Percentiles rank a stretch among this genome's conserved stretches.
These are phyloP conservation scores for Amblyopsis rosae DNA, from an alignment of 2,113 vertebrate genomes.

Conservation along the genomic window DNA sequence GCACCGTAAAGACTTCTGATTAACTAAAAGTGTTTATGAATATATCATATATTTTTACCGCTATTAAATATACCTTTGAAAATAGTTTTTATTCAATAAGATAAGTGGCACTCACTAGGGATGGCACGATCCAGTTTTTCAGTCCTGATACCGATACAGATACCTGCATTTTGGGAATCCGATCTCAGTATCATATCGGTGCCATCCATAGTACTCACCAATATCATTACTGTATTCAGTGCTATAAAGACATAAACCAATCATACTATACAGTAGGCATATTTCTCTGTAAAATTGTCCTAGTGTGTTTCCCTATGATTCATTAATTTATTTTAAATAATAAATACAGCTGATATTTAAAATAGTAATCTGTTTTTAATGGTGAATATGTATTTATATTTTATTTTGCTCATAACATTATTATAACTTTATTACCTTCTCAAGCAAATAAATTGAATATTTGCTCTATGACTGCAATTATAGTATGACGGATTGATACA, in stretches of 20 bases:
- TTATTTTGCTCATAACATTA: constrained; percentile 33
- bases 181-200: no score
- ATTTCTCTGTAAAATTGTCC: constrained; percentile 1
- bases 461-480: background rate
- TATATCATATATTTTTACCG: constrained; percentile 70
- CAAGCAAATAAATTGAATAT: constrained; percentile 50
- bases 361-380: background rate
- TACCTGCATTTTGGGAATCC: no score
- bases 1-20: constrained; percentile 33
- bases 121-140: no score
- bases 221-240: constrained; percentile 8
- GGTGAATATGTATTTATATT: constrained; percentile 21
- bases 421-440: constrained; percentile 14
- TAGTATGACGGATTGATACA: background rate
- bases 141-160: no score
- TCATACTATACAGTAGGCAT: constrained; percentile 10
- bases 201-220: background rate
- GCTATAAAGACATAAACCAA: constrained; percentile 13
- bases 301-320: background rate
- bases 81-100: background rate
- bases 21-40: constrained; percentile 62
- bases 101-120: background rate
- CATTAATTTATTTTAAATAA: background rate
- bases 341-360: constrained; percentile 11
- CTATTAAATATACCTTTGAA: constrained; percentile 71